A percentile compares a stretch with the other conserved stretches of the same genome.
Evolutionary conservation across 2,888 invertebrate genomes (phyloP).

Genomic region (Pachydiplax longipennis): DNA sequence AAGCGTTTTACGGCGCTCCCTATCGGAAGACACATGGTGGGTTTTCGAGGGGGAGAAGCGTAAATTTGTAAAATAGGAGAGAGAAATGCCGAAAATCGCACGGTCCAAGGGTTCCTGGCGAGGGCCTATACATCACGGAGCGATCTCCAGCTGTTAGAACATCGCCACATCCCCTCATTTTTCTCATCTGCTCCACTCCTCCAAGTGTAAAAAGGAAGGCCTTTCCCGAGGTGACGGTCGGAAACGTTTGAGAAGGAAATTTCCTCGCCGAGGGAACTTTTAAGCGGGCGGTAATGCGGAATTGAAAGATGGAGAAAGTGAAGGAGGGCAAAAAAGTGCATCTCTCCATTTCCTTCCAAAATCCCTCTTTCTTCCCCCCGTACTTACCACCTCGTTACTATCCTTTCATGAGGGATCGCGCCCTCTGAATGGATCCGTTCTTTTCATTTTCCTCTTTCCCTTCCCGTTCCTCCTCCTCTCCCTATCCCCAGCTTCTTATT

Average conservation of each 20-base stretch:
- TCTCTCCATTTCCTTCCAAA: not conserved
- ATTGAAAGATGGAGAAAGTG: not conserved
- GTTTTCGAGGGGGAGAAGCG: not conserved
- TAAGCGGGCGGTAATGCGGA: not conserved
- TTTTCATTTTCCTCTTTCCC: not conserved
- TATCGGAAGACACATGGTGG: not conserved
- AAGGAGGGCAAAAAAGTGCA: not conserved
- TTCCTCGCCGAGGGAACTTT: not conserved
- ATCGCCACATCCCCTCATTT: slow-evolving; percentile 6
- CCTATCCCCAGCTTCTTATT: not conserved
- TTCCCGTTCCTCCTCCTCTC: not conserved
- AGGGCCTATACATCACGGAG: slow-evolving; percentile 7
- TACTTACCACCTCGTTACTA: not conserved
- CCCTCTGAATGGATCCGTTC: not conserved
- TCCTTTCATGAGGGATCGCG: not conserved
- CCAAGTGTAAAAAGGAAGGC: not conserved
- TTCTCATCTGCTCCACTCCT: not conserved
- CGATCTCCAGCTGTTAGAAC: not conserved
- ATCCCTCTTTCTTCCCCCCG: not conserved
- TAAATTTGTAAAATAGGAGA: slow-evolving; percentile 10
- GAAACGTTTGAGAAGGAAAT: not conserved
- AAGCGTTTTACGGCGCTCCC: not conserved
- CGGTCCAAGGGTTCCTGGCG: not conserved
- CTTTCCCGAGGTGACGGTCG: not conserved
- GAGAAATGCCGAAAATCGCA: not conserved